A percentile compares a stretch with the other conserved stretches of the same genome.
phyloP scores from a whole-genome alignment of 2,888 invertebrate genomes.

The Nemoura dubitans region DNA sequence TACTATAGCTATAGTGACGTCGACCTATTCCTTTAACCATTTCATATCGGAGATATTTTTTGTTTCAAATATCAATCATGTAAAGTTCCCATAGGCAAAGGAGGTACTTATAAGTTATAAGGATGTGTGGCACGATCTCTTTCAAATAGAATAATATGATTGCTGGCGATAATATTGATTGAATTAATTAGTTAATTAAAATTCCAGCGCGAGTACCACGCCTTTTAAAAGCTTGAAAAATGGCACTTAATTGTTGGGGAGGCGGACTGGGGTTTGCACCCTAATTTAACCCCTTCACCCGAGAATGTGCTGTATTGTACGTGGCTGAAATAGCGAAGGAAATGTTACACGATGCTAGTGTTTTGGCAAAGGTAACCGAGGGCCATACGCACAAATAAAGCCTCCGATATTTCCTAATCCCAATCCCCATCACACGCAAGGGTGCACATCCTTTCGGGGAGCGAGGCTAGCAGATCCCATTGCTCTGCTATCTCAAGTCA shows the following conservation, averaged over 20 bases:
- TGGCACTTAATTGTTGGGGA: not conserved
- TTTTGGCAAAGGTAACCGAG: not conserved
- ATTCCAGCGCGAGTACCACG: not conserved
- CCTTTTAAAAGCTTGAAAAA: conserved; percentile 17
- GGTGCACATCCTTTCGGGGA: too few relatives aligned
- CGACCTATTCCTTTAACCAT: not conserved
- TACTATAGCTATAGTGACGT: not conserved
- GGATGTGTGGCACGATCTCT: not conserved
- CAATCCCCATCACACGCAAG: too few relatives aligned
- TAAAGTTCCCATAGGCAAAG: not conserved
- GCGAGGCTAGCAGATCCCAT: too few relatives aligned
- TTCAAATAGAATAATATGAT: conserved; percentile 16
- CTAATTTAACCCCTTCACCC: conserved; percentile 24
- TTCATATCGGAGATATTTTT: not conserved
- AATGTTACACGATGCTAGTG: not conserved
- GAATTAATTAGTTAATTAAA: conserved; percentile 37
- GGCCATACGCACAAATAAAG: too few relatives aligned
- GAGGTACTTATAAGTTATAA: conserved; percentile 22
- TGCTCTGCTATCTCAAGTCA: too few relatives aligned
- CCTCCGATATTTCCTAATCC: too few relatives aligned
- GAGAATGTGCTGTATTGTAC: not conserved
- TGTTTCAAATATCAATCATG: conserved; percentile 18
- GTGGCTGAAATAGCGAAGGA: not conserved
- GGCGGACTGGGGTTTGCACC: conserved; percentile 1
- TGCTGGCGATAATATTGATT: conserved; percentile 14